Evolutionary conservation across 1,140 invertebrate genomes (phyloP), one percentile per base, ranked within the genome.

Genomic region (Papilio helenus): DNA sequence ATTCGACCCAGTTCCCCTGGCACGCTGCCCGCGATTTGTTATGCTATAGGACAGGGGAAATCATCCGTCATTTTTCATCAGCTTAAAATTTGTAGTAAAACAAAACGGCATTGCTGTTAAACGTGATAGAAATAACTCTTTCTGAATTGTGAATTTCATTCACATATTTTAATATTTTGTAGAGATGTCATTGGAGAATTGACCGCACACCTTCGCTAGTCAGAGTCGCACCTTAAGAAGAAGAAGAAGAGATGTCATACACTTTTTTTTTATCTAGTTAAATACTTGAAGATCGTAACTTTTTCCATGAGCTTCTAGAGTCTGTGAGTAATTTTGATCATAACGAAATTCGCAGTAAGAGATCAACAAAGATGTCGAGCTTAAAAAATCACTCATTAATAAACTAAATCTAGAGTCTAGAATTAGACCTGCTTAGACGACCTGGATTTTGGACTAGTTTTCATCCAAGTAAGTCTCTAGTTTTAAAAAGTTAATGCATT

Each of bases 21-120:
- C 86, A 86, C 68, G 49, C 23, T 82, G 86, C 86, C 86, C 86
- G 81, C 72, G 72, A 79, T 85, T 85, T 87, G 80, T 86, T 84
- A 84, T 83, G 58, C 82, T 79, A 77, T 82, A 79, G 49, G 85
- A 84, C 84, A 82, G 79, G 79, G 80, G 79, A 79, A 84, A 84
- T 71, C 44, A 78, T 78, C 42, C 42, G 39, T 49, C 77, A 79
- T 79, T 79, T 72, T 26, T 72, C 65, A 49, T 76, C 12, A 10
- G 58, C 61, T 76, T 72, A 72, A 72, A 72, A 61, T 61, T 72
- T 44, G 39, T 72, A 72, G 34, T 72, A 72, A 20, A 72, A 72
- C 71, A 20, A 72, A 39, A 72, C 18, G 34, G 39, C 34, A 72
- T 44, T 44, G 42, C 18, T 72, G 39, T 72, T 20, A 72, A 72